A percentile compares a stretch with the other conserved stretches of the same genome.
phyloP scores from a whole-genome alignment of 2,888 invertebrate species.

The Campoletis raptor region DNA sequence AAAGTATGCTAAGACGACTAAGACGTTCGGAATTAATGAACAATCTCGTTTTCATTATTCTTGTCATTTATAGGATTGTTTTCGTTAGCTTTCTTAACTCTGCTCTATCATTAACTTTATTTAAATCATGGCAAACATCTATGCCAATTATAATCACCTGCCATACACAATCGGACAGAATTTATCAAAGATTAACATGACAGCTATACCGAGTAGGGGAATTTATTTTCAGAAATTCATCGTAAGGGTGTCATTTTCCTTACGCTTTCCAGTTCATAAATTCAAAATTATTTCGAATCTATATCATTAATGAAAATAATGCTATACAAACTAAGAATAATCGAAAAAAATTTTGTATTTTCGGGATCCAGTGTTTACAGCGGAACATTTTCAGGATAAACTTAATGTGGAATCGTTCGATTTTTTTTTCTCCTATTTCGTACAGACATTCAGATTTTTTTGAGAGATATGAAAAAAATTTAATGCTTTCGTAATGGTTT shows the following conservation, averaged over 20 bases:
- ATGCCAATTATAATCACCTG: neutral
- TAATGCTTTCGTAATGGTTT: no score
- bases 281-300: neutral
- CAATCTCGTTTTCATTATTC: neutral
- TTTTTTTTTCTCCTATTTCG: no score
- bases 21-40: slow-evolving; percentile 17
- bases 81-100: slow-evolving; percentile 70
- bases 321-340: no score
- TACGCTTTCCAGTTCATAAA: neutral
- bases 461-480: no score
- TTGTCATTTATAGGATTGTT: slow-evolving; percentile 69
- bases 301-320: no score
- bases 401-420: no score
- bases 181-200: neutral
- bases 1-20: neutral
- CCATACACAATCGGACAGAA: neutral
- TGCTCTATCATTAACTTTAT: slow-evolving; percentile 71
- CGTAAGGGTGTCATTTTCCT: no score
- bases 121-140: slow-evolving; percentile 67
- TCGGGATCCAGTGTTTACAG: no score
- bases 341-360: no score
- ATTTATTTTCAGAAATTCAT: no score
- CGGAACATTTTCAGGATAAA: no score
- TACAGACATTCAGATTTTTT: no score
- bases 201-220: neutral